These are phyloP conservation scores for Athalia rosae DNA, from an alignment of 2,888 invertebrate species.

Conservation along the genomic window DNA sequence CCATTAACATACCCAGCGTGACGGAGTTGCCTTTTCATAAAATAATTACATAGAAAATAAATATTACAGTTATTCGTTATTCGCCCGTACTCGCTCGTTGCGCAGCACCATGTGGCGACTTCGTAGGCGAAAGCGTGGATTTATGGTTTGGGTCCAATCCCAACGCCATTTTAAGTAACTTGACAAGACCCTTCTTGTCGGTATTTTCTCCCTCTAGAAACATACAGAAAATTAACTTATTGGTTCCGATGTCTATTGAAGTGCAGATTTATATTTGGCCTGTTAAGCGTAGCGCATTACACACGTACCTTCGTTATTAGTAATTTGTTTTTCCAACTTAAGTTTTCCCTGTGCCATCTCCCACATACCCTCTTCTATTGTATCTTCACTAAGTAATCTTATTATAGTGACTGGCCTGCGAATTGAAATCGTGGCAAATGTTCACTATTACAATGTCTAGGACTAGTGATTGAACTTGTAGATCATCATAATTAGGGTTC, in stretches of 20 bases:
- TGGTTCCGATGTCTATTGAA: conserved; percentile 30
- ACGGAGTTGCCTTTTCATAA: background rate
- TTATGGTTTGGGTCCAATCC: conserved; percentile 76
- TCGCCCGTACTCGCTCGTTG: conserved; percentile 5
- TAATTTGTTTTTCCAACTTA: conserved; percentile 91
- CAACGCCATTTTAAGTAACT: conserved; percentile 86
- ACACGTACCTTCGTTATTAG: conserved; percentile 77
- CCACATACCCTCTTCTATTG: conserved; percentile 95
- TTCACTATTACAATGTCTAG: background rate
- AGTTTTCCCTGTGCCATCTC: conserved; percentile 93
- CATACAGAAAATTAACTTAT: conserved; percentile 37
- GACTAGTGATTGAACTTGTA: background rate
- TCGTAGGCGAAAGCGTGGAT: conserved; percentile 57
- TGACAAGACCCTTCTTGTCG: conserved; percentile 87
- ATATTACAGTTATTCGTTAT: background rate
- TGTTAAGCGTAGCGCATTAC: background rate
- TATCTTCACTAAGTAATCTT: conserved; percentile 87
- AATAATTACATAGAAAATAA: background rate
- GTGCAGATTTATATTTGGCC: background rate
- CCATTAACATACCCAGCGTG: background rate
- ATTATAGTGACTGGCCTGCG: conserved; percentile 89
- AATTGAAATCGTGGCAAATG: conserved; percentile 42
- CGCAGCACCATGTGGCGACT: conserved; percentile 51
- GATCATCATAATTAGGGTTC: background rate
- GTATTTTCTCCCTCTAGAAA: conserved; percentile 81